phyloP scores from a whole-genome alignment of 2,888 invertebrate genomes.

The Leptopilina syphax region DNA sequence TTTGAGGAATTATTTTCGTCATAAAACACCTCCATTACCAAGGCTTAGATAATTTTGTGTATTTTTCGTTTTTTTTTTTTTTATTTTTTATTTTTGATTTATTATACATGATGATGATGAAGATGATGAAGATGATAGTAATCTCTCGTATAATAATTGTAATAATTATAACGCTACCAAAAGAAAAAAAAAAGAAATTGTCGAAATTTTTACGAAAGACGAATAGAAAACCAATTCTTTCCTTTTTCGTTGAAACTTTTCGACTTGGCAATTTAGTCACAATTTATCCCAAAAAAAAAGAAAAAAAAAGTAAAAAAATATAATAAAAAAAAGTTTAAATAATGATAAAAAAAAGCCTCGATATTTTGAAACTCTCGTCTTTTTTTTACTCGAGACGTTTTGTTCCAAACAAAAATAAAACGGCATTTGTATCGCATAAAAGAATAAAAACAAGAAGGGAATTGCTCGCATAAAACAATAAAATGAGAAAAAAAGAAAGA shows the following conservation, averaged over 20 bases:
- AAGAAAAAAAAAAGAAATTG: background rate
- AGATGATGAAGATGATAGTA: background rate
- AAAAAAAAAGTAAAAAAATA: no score
- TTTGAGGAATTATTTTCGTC: background rate
- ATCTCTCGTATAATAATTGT: slow-evolving; percentile 1
- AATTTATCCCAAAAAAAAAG: background rate
- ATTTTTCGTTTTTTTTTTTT: background rate
- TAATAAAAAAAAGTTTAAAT: background rate
- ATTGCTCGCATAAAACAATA: slow-evolving; percentile 18
- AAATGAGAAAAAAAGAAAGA: background rate
- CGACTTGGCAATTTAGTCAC: slow-evolving; percentile 31
- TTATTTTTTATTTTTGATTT: background rate
- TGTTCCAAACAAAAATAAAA: background rate
- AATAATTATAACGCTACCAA: slow-evolving; percentile 23
- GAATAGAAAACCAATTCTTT: background rate
- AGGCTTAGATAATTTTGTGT: slow-evolving; percentile 32
- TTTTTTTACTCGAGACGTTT: slow-evolving; percentile 3
- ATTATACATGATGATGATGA: background rate
- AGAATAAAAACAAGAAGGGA: background rate
- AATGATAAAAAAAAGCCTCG: background rate
- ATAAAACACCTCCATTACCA: background rate
- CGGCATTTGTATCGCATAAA: slow-evolving; percentile 21
- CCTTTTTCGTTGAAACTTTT: background rate
- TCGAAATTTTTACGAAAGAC: slow-evolving; percentile 2
- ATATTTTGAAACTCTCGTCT: background rate